These are phyloP conservation scores for Gallinago undulata DNA, from an alignment of 2,113 vertebrate genomes.

Conservation along the genomic window DNA sequence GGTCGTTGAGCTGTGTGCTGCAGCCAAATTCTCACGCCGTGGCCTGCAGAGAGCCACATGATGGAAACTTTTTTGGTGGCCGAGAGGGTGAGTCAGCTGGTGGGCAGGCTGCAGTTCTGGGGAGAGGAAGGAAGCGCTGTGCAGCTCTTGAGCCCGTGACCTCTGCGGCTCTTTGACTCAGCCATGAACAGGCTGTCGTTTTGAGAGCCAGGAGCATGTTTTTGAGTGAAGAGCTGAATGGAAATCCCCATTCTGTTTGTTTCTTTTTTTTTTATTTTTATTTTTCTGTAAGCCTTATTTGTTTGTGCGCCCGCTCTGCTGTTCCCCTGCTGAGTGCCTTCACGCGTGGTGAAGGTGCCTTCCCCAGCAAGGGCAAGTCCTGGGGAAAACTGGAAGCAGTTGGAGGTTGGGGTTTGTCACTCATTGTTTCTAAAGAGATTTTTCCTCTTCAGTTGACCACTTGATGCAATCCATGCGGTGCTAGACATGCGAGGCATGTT, in stretches of 20 bases:
- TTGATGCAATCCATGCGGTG: neutral
- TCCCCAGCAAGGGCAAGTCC: neutral
- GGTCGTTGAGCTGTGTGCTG: neutral
- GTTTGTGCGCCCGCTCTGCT: neutral
- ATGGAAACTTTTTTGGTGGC: constrained; percentile 12
- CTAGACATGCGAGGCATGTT: neutral
- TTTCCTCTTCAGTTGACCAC: neutral
- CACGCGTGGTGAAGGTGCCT: accelerated
- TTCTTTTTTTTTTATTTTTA: too few species aligned
- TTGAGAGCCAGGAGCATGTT: neutral
- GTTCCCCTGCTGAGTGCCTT: neutral
- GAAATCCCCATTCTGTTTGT: neutral
- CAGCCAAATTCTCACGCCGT: neutral
- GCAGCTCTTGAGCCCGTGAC: neutral
- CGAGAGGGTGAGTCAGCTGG: neutral
- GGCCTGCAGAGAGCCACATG: neutral
- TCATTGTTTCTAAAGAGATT: neutral
- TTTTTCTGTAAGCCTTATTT: neutral
- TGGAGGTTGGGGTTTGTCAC: neutral
- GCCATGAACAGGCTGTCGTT: neutral
- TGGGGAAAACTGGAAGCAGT: neutral
- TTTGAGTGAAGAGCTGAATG: neutral
- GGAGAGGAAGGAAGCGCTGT: neutral
- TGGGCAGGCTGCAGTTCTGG: neutral
- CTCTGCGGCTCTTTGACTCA: neutral